Base-by-base conservation (phyloP, 2,888 invertebrate species). In the Calliopum simillimum region DNA sequence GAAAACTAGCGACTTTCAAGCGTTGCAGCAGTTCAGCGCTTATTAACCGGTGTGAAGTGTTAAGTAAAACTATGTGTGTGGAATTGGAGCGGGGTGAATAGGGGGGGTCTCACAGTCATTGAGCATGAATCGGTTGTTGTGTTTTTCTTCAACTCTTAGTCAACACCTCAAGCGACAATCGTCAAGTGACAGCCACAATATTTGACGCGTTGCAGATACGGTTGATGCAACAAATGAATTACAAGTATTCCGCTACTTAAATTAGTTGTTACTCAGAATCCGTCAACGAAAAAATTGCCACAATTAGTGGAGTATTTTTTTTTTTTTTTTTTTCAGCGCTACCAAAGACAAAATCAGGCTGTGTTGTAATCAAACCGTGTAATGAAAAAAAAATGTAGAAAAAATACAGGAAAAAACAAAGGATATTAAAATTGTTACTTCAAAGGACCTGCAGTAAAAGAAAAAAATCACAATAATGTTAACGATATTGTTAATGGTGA, bases 341-440 rank as follows among this genome's bases (percentile, higher is more conserved):
- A 41, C 4, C n/a, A 63, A 64, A 51, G n/a, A 12, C n/a, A 8
- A 58, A 58, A 11, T 6, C 16, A 19, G 8, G 25, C 41, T 12
- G 12, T 53, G 41, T 65, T 62, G 46, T 25, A 41, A 65, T 55
- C 53, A 41, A 19, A 44, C 44, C 25, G 19, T 6, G 43, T 19
- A 25, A 44, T 14, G 43, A 56, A 61, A 67, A 53, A 49, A 47
- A 63, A 55, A 43, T 53, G 53, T 41, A 21, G 46, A 63, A 69
- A 70, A 63, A 78, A 76, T 77, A 81, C 58, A 46, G 25, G 46
- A 63, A 69, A 70, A 63, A 78, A 76, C 77, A 81, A 80, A 81
- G 77, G 80, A 77, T 76, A 79, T 80, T 79, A 77, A 78, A 78
- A 79, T 74, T 76, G 77, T 76, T 76, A 81, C 83, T 78, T 82